Conservation (phyloP, 2,113 vertebrate genomes). For the Otocyon megalotis region DNA sequence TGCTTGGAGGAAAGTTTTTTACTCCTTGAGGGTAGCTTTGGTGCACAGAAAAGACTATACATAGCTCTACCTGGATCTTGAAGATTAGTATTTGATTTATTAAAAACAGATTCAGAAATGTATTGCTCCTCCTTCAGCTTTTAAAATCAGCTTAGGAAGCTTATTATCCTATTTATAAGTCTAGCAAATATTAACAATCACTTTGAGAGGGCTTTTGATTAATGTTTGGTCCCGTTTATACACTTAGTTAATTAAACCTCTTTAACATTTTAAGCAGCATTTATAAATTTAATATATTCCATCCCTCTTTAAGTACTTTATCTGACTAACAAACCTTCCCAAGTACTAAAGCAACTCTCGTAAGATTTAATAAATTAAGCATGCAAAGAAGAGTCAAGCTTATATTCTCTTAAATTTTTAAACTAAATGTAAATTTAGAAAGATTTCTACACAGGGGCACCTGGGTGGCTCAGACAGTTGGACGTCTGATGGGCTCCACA, state of each 20-base stretch:
- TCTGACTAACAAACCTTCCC: conserved; percentile 59
- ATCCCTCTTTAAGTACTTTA: conserved; percentile 67
- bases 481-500: neutral
- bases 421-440: conserved; percentile 16
- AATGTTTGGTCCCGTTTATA: conserved; percentile 68
- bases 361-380: conserved; percentile 36
- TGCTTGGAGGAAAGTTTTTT: conserved; percentile 18
- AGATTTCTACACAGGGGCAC: conserved; percentile 3
- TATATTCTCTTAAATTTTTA: conserved; percentile 45
- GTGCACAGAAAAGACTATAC: conserved; percentile 57
- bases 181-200: conserved; percentile 74
- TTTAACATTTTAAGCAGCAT: conserved; percentile 68
- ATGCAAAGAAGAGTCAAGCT: neutral
- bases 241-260: conserved; percentile 75
- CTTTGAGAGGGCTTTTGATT: conserved; percentile 68
- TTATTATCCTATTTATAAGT: conserved; percentile 67
- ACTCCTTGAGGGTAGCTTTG: neutral
- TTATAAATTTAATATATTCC: conserved; percentile 63
- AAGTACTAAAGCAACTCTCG: conserved; percentile 23
- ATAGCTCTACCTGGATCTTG: conserved; percentile 35
- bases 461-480: neutral
- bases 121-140: conserved; percentile 59
- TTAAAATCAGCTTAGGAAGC: conserved; percentile 64
- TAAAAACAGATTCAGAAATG: conserved; percentile 72
- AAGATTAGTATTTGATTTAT: conserved; percentile 76